Evolutionary conservation across 2,888 invertebrate species (phyloP).

Genomic region (Temnothorax unifasciatus): DNA sequence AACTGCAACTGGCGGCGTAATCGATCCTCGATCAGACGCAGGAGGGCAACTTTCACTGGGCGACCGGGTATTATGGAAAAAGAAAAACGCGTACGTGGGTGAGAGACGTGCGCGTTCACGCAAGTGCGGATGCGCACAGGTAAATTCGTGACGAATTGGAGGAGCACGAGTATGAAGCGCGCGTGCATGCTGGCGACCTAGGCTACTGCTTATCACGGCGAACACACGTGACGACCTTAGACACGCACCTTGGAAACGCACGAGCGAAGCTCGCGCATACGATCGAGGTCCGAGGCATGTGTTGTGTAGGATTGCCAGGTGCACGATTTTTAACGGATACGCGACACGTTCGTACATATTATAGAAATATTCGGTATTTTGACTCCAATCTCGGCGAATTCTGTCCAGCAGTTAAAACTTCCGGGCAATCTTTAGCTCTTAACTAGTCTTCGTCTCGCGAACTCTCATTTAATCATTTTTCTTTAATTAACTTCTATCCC

Average conservation of each 20-base stretch:
- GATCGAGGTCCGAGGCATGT: background rate
- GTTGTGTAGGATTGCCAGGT: background rate
- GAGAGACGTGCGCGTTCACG: background rate
- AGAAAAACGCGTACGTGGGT: background rate
- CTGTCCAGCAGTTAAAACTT: background rate
- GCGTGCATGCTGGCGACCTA: conserved; percentile 19
- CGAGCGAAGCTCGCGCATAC: background rate
- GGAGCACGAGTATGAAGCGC: background rate
- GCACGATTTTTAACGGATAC: background rate
- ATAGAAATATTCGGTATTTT: background rate
- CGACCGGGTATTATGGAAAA: conserved; percentile 25
- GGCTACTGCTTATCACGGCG: conserved; percentile 33
- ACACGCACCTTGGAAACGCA: conserved; percentile 38
- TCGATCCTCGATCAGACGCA: conserved; percentile 52
- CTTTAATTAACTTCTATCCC: background rate
- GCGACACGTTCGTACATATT: background rate
- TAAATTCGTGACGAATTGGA: background rate
- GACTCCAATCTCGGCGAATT: background rate
- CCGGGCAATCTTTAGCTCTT: background rate
- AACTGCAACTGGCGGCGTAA: conserved; percentile 13
- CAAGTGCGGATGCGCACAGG: conserved; percentile 33
- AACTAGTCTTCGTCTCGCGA: background rate
- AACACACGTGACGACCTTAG: conserved; percentile 48
- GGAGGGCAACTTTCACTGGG: conserved; percentile 63
- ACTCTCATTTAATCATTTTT: background rate